These are phyloP conservation scores for Etia nguti DNA, from an alignment of 2,113 vertebrate species.

Conservation along the genomic window DNA sequence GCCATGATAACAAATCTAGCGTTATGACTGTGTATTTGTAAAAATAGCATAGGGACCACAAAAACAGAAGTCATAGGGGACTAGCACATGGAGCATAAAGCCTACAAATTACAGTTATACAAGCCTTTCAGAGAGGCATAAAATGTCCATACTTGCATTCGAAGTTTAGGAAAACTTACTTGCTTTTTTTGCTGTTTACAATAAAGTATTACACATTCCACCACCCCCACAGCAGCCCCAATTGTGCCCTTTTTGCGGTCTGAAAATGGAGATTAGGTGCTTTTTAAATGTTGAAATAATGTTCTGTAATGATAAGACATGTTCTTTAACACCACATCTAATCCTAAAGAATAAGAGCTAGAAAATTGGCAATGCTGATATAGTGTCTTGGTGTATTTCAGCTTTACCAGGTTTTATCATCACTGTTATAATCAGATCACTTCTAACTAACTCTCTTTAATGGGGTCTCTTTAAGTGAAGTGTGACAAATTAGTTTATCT, in stretches of 20 bases:
- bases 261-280: neutral
- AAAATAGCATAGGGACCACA: neutral
- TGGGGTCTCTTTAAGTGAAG: neutral
- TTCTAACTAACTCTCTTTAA: neutral
- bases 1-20: neutral
- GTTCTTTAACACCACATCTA: neutral
- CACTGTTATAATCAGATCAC: neutral
- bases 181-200: constrained; percentile 1
- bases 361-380: neutral
- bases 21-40: neutral
- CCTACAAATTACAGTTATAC: neutral
- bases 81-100: neutral
- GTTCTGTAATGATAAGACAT: neutral
- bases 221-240: neutral
- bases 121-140: neutral
- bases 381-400: neutral
- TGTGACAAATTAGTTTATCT: neutral
- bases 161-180: constrained; percentile 1
- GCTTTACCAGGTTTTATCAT: neutral
- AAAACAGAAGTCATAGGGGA: neutral
- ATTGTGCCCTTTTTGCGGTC: neutral
- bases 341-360: neutral
- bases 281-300: neutral
- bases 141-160: neutral
- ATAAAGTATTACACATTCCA: constrained; percentile 2